Conservation (phyloP, 2,888 invertebrate species). For the Coelogynopora nodosa region DNA sequence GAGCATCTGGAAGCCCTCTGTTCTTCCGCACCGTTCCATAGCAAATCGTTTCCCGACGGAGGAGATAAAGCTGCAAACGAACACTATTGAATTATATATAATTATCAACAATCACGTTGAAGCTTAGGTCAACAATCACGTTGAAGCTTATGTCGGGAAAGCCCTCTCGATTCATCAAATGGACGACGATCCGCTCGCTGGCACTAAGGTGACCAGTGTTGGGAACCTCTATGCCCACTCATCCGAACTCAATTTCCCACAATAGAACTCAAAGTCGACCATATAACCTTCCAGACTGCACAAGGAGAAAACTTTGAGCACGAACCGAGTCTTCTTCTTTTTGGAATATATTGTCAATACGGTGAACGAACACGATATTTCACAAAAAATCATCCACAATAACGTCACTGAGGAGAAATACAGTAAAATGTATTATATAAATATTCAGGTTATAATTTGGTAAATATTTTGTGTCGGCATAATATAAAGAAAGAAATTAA, state of each 20-base stretch:
- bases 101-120: neutral
- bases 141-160: neutral
- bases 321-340: neutral
- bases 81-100: neutral
- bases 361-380: neutral
- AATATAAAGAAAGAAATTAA: too few relatives aligned
- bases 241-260: neutral
- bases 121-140: neutral
- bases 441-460: too few relatives aligned
- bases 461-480: too few relatives aligned
- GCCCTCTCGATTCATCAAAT: neutral
- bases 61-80: neutral
- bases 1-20: neutral
- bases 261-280: neutral
- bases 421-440: too few relatives aligned
- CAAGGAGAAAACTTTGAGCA: neutral
- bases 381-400: neutral
- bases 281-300: neutral
- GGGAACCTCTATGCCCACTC: neutral
- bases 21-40: neutral
- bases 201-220: neutral
- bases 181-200: neutral
- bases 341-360: neutral
- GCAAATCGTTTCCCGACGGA: neutral
- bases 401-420: neutral